Evolutionary conservation across 2,113 vertebrate genomes (phyloP).

Genomic region (Actenoides lindsayi): DNA sequence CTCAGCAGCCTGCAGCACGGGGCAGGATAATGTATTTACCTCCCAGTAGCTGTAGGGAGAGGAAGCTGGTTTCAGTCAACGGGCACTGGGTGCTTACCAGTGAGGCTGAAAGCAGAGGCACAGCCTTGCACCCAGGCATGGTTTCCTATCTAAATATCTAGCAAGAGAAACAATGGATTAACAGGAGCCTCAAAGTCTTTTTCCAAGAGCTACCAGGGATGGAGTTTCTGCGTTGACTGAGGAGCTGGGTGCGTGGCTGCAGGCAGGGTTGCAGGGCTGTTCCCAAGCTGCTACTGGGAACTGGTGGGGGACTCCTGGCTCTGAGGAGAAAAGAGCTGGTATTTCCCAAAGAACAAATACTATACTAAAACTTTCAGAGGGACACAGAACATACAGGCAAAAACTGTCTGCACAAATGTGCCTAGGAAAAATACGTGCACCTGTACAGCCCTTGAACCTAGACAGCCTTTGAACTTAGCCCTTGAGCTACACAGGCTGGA

Average conservation of each 20-base stretch:
- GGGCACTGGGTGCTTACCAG: not conserved
- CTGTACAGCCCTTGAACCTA: not conserved
- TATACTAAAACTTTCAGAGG: not conserved
- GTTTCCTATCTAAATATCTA: not conserved
- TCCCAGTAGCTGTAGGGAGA: not conserved
- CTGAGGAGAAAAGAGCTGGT: not conserved
- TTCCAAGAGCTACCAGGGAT: not conserved
- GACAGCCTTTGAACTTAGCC: no score
- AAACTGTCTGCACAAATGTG: not conserved
- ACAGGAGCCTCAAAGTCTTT: not conserved
- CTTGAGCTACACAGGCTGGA: no score
- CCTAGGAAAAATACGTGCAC: not conserved
- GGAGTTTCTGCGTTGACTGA: not conserved
- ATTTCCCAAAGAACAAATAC: not conserved
- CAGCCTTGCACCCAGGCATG: not conserved
- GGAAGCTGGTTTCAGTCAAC: not conserved
- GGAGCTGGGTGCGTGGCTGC: not conserved
- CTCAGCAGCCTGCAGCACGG: not conserved
- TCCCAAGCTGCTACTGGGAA: not conserved
- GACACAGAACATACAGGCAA: not conserved
- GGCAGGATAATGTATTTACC: not conserved
- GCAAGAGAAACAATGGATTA: not conserved
- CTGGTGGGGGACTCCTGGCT: not conserved
- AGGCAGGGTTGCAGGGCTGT: not conserved
- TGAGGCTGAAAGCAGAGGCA: not conserved